phyloP scores from a whole-genome alignment of 1,140 invertebrate species.

The Hestina assimilis region DNA sequence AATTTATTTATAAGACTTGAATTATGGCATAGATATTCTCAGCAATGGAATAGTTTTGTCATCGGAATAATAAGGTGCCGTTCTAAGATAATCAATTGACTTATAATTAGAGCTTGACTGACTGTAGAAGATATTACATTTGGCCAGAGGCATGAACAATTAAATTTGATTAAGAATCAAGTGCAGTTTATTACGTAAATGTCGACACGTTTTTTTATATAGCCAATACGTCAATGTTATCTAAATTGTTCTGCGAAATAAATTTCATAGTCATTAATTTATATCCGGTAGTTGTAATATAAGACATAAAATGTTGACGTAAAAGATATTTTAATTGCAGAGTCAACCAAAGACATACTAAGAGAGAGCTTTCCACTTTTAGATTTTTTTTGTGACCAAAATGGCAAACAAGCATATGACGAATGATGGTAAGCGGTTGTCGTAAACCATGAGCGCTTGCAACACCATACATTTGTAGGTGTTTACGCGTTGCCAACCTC shows the following conservation, averaged over 20 bases:
- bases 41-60: neutral
- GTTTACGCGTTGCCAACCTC: too few relatives aligned
- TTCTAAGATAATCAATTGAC: slow-evolving; percentile 9
- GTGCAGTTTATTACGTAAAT: slow-evolving; percentile 42
- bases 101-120: slow-evolving; percentile 17
- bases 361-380: too few relatives aligned
- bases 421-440: too few relatives aligned
- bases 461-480: too few relatives aligned
- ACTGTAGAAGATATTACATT: slow-evolving; percentile 26
- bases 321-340: too few relatives aligned
- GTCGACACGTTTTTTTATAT: slow-evolving; percentile 40
- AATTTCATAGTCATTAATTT: too few relatives aligned
- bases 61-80: neutral
- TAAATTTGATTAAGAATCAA: slow-evolving; percentile 45
- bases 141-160: slow-evolving; percentile 41
- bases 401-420: too few relatives aligned
- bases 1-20: neutral
- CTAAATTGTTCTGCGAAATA: neutral
- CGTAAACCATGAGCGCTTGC: too few relatives aligned
- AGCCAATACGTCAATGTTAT: neutral
- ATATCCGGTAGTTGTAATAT: too few relatives aligned
- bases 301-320: too few relatives aligned
- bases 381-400: too few relatives aligned
- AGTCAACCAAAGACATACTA: too few relatives aligned
- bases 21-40: neutral